A percentile compares a stretch with the other conserved stretches of the same genome.
phyloP scores from a whole-genome alignment of 2,113 vertebrate genomes.

The Calypte anna region DNA sequence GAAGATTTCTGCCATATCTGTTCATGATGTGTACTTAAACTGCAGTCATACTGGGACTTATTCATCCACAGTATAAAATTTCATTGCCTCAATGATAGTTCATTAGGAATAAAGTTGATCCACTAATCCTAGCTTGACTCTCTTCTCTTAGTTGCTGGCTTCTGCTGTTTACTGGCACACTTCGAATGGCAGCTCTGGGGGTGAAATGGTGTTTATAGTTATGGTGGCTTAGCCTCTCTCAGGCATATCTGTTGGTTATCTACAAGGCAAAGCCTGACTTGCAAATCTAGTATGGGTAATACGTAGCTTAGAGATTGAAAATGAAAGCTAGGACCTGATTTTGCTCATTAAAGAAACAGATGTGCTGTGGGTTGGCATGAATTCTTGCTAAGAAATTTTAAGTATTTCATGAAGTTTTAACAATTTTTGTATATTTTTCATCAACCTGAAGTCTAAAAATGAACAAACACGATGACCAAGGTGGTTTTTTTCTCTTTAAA shows the following conservation, averaged over 20 bases:
- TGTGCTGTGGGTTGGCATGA: neutral
- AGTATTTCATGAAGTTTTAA: neutral
- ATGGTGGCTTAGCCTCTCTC: neutral
- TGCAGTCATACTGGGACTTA: neutral
- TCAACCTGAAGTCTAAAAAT: neutral
- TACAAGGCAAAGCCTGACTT: neutral
- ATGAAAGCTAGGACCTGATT: neutral
- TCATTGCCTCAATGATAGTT: neutral
- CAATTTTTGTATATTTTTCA: neutral
- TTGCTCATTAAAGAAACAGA: neutral
- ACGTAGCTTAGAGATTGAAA: neutral
- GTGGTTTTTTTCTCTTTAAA: neutral
- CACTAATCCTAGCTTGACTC: neutral
- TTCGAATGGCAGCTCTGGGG: neutral
- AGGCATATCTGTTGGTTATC: neutral
- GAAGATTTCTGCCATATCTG: neutral
- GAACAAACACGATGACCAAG: neutral
- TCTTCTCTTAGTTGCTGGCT: neutral
- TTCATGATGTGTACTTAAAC: neutral
- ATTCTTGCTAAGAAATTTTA: neutral
- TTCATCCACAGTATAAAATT: neutral
- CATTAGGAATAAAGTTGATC: neutral
- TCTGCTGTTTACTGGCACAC: neutral
- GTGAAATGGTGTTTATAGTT: neutral
- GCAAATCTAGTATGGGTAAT: neutral